phyloP scores from a whole-genome alignment of 2,888 invertebrate genomes.

The Itoplectis maculator region DNA sequence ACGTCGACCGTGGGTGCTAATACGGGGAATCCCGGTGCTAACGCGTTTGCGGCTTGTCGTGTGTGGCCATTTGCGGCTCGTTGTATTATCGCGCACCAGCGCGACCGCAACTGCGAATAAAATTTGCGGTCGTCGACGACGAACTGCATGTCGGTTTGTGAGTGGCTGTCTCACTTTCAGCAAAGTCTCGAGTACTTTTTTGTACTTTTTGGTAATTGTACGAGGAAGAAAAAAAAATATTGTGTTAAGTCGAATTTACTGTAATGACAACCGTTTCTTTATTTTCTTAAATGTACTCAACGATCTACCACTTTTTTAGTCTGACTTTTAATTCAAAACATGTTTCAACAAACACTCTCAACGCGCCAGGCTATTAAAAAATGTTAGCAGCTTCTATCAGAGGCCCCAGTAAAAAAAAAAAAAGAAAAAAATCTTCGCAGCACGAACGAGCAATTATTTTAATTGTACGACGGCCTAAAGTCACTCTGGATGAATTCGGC shows the following conservation, averaged over 20 bases:
- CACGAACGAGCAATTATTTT: constrained; percentile 3
- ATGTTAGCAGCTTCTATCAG: background rate
- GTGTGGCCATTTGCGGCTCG: background rate
- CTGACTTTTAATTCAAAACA: too few species aligned
- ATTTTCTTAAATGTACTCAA: too few species aligned
- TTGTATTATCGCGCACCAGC: background rate
- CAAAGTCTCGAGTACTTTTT: too few species aligned
- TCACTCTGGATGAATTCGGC: background rate
- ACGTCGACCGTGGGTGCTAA: background rate
- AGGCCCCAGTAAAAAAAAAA: background rate
- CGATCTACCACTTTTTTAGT: too few species aligned
- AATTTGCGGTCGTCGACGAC: background rate
- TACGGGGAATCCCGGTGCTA: background rate
- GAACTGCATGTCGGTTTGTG: background rate
- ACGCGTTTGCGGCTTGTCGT: background rate
- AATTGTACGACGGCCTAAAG: background rate
- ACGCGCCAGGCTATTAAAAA: background rate
- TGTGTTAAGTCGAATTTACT: too few species aligned
- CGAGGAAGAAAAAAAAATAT: too few species aligned
- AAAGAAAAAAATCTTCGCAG: background rate
- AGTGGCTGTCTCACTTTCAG: too few species aligned
- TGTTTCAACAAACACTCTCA: background rate
- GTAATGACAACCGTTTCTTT: too few species aligned
- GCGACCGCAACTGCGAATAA: background rate
- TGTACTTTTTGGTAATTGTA: background rate